Base-by-base conservation (phyloP, 2,113 vertebrate species). In the Neodontobutis hainanensis region DNA sequence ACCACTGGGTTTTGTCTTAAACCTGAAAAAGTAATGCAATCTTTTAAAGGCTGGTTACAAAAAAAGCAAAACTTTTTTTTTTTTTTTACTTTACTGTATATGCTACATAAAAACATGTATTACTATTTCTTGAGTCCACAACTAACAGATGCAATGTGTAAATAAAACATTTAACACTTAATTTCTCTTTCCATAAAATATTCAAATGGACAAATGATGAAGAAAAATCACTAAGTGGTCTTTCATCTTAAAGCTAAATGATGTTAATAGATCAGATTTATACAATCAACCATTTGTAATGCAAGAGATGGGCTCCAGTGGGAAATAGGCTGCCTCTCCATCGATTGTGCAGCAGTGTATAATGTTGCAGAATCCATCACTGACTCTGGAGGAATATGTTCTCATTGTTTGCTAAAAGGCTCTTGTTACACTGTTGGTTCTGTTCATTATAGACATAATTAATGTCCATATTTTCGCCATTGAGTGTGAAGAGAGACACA, bases 291-390 rank as follows among this genome's bases (percentile, higher is more conserved):
- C 75, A 77, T 85, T 77, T 81, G 69, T 63, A 80, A 68, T 60
- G 65, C 32, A 8, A 61, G 65, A 72, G 65, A 85, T 73, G 61
- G 81, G 61, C 60, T 79, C 42, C 61, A 43, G 59, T 51, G 46
- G 46, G 50, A 73, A 85, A 77, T 36, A 27, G 69, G 68, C 80
- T 49, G 57, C 75, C 57, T 81, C 65, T 56, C 65, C 68, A 88
- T 84, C 82, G 85, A 90, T 90, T 82, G 65, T 52, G 55, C 73
- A 43, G 77, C 34, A 2, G 49, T 53, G 60, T 72, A 53, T 88
- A 83, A 87, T 78, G 82, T 80, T 6, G 59, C 68, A 27, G 57
- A 82, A 84, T 90, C 83, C 81, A 89, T 88, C 82, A 85, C 67
- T 63, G 81, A 80, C 71, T 6, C n/a, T 15, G 50, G 59, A 64